Conservation (phyloP, 2,797 vertebrate genomes). For the Tolypeutes matacus region DNA sequence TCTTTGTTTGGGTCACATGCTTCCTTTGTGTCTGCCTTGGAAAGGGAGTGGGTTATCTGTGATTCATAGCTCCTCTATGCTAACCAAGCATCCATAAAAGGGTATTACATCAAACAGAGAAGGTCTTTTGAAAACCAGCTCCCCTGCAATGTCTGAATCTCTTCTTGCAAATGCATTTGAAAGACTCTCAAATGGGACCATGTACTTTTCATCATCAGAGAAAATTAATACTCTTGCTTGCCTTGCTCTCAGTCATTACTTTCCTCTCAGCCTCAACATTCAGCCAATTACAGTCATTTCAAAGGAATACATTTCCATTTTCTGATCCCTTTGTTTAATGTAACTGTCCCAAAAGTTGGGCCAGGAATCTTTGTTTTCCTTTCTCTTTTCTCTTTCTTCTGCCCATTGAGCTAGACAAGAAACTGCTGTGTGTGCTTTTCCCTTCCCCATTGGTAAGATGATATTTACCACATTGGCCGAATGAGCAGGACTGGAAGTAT, state of each 20-base stretch:
- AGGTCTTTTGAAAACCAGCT: background rate
- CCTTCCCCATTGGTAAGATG: slow-evolving; percentile 54
- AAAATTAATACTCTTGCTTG: background rate
- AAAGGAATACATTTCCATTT: slow-evolving; percentile 55
- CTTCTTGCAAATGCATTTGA: background rate
- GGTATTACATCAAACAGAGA: background rate
- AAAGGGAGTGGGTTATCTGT: background rate
- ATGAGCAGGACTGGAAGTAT: background rate
- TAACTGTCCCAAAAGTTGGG: slow-evolving; percentile 11
- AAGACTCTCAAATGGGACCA: background rate
- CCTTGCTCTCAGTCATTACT: background rate
- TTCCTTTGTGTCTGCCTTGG: background rate
- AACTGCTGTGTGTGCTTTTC: slow-evolving; percentile 49
- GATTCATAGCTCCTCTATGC: background rate
- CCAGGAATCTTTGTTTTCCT: background rate
- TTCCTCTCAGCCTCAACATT: background rate
- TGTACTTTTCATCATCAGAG: background rate
- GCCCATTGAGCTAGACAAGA: slow-evolving; percentile 15
- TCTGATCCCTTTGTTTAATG: slow-evolving; percentile 63
- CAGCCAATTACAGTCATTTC: slow-evolving; percentile 13
- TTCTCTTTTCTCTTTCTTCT: background rate
- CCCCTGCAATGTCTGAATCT: background rate
- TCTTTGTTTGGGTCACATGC: background rate
- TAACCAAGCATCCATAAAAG: background rate
- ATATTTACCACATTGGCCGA: slow-evolving; percentile 49